A percentile compares a stretch with the other conserved stretches of the same genome.
phyloP scores from a whole-genome alignment of 2,797 vertebrate species.

The Clarias platycephalus region DNA sequence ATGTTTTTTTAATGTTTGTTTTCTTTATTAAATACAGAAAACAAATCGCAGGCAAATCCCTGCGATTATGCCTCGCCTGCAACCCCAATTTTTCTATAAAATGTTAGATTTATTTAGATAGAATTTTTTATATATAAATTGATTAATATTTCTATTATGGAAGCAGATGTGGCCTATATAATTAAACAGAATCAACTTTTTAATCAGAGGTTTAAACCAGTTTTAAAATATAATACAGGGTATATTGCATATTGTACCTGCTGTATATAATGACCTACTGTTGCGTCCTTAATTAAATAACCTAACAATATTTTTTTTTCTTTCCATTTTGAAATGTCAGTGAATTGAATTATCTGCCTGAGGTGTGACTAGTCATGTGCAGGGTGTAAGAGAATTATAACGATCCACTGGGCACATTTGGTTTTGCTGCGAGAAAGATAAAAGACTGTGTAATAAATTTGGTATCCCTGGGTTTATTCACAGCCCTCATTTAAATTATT shows the following conservation, averaged over 20 bases:
- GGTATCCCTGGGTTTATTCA: neutral
- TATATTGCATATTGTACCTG: neutral
- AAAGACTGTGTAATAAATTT: neutral
- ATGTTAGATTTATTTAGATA: neutral
- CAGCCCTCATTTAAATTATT: neutral
- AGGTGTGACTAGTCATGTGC: neutral
- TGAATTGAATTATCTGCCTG: conserved; percentile 8
- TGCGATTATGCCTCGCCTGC: too few species aligned
- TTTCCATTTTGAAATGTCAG: neutral
- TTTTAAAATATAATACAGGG: neutral
- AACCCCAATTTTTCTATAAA: too few species aligned
- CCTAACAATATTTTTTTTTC: conserved; percentile 17
- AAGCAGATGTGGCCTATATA: neutral
- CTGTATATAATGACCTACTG: conserved; percentile 3
- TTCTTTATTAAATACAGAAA: too few species aligned
- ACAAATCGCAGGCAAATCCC: too few species aligned
- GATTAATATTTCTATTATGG: neutral
- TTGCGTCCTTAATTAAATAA: conserved; percentile 23
- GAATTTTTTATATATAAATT: neutral
- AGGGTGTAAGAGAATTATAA: neutral
- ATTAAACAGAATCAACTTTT: neutral
- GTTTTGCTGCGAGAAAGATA: neutral
- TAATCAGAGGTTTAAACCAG: neutral
- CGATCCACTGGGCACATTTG: neutral
- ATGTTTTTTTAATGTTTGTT: too few species aligned